A percentile compares a stretch with the other conserved stretches of the same genome.
phyloP scores from a whole-genome alignment of 2,888 invertebrate genomes.

The Lycocerus yunnanus region DNA sequence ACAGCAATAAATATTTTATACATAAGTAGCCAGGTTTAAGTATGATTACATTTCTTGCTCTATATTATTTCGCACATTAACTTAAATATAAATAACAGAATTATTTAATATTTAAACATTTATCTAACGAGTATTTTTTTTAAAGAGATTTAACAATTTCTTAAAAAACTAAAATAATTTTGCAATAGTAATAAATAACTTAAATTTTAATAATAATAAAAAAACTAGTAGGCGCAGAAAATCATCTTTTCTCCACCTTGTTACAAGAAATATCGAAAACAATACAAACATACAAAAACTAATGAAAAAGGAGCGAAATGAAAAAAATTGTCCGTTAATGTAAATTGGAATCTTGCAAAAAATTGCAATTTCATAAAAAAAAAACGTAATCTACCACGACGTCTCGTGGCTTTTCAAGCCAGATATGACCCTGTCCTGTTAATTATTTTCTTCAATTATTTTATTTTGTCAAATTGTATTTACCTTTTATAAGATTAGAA shows the following conservation, averaged over 20 bases:
- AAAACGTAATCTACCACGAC: no score
- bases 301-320: neutral
- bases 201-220: neutral
- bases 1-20: neutral
- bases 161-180: neutral
- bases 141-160: neutral
- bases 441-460: no score
- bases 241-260: neutral
- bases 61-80: neutral
- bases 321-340: neutral
- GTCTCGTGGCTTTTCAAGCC: no score
- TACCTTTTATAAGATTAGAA: no score
- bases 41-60: neutral
- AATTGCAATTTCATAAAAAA: no score
- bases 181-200: neutral
- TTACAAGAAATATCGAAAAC: neutral
- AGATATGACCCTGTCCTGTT: no score
- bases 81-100: neutral
- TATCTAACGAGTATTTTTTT: neutral
- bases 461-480: no score
- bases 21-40: neutral
- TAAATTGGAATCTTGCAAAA: no score
- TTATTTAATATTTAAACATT: neutral
- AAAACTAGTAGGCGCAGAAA: neutral
- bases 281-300: neutral